A percentile compares a stretch with the other conserved stretches of the same genome.
phyloP scores from a whole-genome alignment of 2,888 invertebrate species.

The Autographa pulchrina region DNA sequence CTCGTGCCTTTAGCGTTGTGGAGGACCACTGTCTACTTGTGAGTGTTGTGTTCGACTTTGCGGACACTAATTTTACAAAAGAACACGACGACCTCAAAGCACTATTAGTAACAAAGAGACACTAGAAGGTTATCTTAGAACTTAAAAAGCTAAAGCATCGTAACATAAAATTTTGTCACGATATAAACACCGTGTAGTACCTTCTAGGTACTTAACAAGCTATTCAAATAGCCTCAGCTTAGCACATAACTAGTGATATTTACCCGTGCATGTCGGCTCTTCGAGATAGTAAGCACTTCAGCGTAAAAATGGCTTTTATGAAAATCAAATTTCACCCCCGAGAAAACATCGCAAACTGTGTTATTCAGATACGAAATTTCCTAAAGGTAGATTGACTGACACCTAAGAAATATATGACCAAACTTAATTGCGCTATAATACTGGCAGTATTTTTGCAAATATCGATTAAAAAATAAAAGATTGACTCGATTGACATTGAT shows the following conservation, averaged over 20 bases:
- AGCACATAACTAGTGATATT: constrained; percentile 22
- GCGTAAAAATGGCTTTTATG: constrained; percentile 57
- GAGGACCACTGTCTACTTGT: constrained; percentile 38
- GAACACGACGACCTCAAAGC: constrained; percentile 8
- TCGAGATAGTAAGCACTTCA: constrained; percentile 41
- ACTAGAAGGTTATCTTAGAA: background rate
- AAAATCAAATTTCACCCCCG: constrained; percentile 62
- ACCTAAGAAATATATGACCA: background rate
- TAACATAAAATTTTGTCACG: background rate
- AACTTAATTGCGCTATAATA: background rate
- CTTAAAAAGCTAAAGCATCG: background rate
- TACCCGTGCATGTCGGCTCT: constrained; percentile 25
- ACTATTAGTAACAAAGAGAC: background rate
- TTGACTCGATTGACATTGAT: background rate
- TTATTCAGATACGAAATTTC: constrained; percentile 31
- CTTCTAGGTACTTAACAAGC: background rate
- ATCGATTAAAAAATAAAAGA: background rate
- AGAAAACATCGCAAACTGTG: constrained; percentile 42
- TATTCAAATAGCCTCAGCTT: constrained; percentile 13
- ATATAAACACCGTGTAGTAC: background rate
- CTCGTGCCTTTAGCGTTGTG: constrained; percentile 57
- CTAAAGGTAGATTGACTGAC: background rate
- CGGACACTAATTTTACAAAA: constrained; percentile 11
- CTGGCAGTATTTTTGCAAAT: too few species aligned
- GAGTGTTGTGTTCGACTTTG: background rate